Base-by-base conservation (phyloP, 2,797 vertebrate species). In the Gadopsis marmoratus region DNA sequence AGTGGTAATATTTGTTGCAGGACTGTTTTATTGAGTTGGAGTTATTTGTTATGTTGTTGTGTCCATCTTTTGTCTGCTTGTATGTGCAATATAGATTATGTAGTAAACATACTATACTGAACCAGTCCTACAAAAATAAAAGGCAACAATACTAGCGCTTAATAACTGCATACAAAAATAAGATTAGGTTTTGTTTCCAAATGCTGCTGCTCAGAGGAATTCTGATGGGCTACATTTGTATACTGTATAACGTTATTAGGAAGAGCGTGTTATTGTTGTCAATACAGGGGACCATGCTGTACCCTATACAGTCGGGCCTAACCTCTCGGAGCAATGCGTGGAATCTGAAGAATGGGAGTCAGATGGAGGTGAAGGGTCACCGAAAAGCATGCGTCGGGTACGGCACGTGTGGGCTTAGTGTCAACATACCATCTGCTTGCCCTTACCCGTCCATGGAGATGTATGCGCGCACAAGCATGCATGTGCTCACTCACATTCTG, bases 261-360 rank as follows among this genome's bases (percentile, higher is more conserved):
- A 50, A 68, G 48, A 55, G 35, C 2, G 0, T 39, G 26, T 85
- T 60, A 39, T 77, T 35, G 23, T 53, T 71, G 78, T 75, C 79
- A 48, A 48, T 21, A 35, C 55, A 72, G 33, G 35, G 61, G 58
- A 55, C 54, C 60, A 14, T 67, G 74, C 79, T 74, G 78, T 78
- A 79, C 85, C 64, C 64, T 19, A 47, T 75, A 69, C 74, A 75
- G 84, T 81, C 37, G 7, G 33, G 74, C 84, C 83, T 75, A 89
- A 77, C 89, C 90, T 87, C 84, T 78, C 71, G 16, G 64, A 86
- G 75, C 80, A 79, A 92, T 61, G 79, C 33, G 26, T 37, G 94
- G 95, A 95, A 95, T 96, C 90, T 65, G 53, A 88, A 58, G 93
- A 94, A 94, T 94, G 90, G 82, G 80, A 88, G 62, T 90, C 77